phyloP scores from a whole-genome alignment of 1,140 invertebrate genomes.

The Heliconius nattereri region DNA sequence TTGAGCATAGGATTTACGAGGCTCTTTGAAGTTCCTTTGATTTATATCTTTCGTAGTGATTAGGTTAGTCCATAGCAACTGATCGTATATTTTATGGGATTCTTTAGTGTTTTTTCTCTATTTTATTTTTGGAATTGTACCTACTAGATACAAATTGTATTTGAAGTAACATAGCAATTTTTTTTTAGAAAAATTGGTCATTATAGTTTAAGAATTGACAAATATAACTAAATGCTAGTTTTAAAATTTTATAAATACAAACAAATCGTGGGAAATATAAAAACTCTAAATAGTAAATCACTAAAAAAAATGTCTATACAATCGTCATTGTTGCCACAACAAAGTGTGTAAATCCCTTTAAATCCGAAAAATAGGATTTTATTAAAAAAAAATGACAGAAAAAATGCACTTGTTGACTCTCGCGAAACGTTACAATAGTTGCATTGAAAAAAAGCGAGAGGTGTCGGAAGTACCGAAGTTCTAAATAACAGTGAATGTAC shows the following conservation, averaged over 20 bases:
- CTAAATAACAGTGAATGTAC: slow-evolving; percentile 65
- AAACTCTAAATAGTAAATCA: slow-evolving; percentile 61
- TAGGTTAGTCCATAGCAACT: background rate
- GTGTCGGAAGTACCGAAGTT: slow-evolving; percentile 63
- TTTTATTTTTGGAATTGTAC: background rate
- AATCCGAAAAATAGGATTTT: slow-evolving; percentile 80
- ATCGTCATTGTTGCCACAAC: slow-evolving; percentile 79
- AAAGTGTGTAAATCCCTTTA: slow-evolving; percentile 79
- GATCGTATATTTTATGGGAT: slow-evolving; percentile 11
- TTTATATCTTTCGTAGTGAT: slow-evolving; percentile 33
- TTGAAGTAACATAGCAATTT: too few species aligned
- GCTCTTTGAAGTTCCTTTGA: slow-evolving; percentile 40
- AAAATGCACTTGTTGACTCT: slow-evolving; percentile 76
- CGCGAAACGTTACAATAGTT: slow-evolving; percentile 63
- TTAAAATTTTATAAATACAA: slow-evolving; percentile 27
- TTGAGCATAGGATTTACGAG: slow-evolving; percentile 47
- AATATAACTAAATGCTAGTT: background rate
- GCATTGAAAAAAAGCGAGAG: slow-evolving; percentile 41
- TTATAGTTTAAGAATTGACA: background rate
- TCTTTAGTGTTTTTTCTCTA: background rate
- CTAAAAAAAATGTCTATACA: slow-evolving; percentile 71
- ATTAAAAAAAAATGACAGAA: slow-evolving; percentile 57
- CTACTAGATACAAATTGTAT: too few species aligned
- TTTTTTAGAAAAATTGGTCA: background rate
- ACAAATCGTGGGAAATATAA: slow-evolving; percentile 60